A percentile compares a stretch with the other conserved stretches of the same genome.
phyloP scores from a whole-genome alignment of 2,888 invertebrate species.

The Lasioglossum villosulum region DNA sequence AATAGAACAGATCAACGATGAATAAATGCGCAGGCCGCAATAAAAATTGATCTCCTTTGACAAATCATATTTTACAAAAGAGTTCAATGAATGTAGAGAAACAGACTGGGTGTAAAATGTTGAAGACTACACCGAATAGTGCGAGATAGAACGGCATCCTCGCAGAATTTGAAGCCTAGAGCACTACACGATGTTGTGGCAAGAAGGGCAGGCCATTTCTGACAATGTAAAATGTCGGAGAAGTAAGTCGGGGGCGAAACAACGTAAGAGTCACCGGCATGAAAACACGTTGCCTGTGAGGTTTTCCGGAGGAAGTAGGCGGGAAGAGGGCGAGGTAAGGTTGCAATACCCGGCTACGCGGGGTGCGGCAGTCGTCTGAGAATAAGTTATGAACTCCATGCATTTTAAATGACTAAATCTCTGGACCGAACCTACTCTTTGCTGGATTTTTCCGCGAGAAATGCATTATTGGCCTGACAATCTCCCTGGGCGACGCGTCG shows the following conservation, averaged over 20 bases:
- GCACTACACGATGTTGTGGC: constrained; percentile 12
- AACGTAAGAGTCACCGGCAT: constrained; percentile 47
- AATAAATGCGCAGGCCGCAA: no score
- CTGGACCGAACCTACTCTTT: constrained; percentile 78
- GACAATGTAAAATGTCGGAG: constrained; percentile 35
- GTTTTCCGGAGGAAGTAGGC: constrained; percentile 16
- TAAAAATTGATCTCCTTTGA: no score
- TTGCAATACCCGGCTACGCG: constrained; percentile 43
- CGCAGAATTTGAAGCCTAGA: constrained; percentile 11
- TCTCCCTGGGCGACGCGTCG: constrained; percentile 61
- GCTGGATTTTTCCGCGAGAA: constrained; percentile 75
- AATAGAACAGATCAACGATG: not conserved
- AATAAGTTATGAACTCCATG: constrained; percentile 83
- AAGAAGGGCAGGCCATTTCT: not conserved
- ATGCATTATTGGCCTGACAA: constrained; percentile 81
- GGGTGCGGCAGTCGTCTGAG: constrained; percentile 72
- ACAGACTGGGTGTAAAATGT: not conserved
- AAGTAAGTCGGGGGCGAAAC: constrained; percentile 32
- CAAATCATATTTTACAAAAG: no score
- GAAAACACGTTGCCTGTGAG: constrained; percentile 55
- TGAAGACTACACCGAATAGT: not conserved
- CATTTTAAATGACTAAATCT: constrained; percentile 82
- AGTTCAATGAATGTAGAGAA: not conserved
- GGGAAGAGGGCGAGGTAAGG: constrained; percentile 28
- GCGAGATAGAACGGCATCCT: not conserved